These are phyloP conservation scores for Drosophila navojoa DNA, from an alignment of 1,140 invertebrate genomes.

Conservation along the genomic window DNA sequence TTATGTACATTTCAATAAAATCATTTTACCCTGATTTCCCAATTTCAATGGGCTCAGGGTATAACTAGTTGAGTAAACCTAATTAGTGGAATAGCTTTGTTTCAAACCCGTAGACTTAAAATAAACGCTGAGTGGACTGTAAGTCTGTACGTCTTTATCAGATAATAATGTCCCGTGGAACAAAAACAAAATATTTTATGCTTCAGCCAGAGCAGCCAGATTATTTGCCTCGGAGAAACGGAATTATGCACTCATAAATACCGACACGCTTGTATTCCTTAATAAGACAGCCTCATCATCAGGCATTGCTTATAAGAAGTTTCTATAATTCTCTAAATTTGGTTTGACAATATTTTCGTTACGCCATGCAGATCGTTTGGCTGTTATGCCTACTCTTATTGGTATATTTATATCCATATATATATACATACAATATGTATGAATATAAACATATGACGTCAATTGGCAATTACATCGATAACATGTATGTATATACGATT, in stretches of 20 bases:
- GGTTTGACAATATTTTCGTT: constrained; percentile 53
- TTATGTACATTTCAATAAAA: too few relatives aligned
- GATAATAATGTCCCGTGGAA: too few relatives aligned
- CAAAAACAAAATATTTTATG: too few relatives aligned
- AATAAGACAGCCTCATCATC: constrained; percentile 52
- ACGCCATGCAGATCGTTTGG: constrained; percentile 46
- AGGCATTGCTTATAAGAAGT: constrained; percentile 28
- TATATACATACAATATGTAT: background rate
- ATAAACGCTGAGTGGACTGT: too few relatives aligned
- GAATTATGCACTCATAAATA: background rate
- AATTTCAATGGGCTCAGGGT: too few relatives aligned
- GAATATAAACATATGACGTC: constrained; percentile 15
- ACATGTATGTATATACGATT: background rate
- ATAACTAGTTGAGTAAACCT: too few relatives aligned
- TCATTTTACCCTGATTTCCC: too few relatives aligned
- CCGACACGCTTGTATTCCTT: constrained; percentile 20
- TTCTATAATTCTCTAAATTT: constrained; percentile 18
- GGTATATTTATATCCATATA: background rate
- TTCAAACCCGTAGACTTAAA: too few relatives aligned
- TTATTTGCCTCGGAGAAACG: too few relatives aligned
- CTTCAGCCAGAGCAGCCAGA: too few relatives aligned
- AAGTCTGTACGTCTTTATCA: too few relatives aligned
- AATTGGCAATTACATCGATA: constrained; percentile 8
- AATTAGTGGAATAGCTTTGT: too few relatives aligned
- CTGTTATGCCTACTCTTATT: background rate